These are phyloP conservation scores for Cydia amplana DNA, from an alignment of 1,140 invertebrate genomes.

Conservation along the genomic window DNA sequence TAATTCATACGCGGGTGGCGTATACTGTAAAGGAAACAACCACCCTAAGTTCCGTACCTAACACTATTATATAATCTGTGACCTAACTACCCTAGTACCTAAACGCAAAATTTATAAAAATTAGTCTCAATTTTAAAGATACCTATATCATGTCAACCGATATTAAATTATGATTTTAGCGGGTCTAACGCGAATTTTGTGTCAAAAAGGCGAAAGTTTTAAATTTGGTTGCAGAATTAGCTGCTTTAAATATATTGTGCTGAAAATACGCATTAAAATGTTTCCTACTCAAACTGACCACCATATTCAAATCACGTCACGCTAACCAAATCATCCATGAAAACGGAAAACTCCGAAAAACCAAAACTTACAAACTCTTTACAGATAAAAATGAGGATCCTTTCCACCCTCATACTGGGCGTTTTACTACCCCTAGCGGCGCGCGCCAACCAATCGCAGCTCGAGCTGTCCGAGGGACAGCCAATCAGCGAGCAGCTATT, in stretches of 20 bases:
- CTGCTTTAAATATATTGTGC: background rate
- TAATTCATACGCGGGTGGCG: too few relatives aligned
- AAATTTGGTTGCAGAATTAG: too few relatives aligned
- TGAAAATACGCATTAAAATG: background rate
- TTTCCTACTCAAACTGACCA: background rate
- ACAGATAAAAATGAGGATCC: conserved; percentile 53
- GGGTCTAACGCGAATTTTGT: too few relatives aligned
- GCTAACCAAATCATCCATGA: conserved; percentile 8
- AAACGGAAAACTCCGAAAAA: conserved; percentile 12
- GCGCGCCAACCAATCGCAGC: conserved; percentile 44
- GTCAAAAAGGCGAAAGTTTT: too few relatives aligned
- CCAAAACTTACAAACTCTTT: conserved; percentile 35
- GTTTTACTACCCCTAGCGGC: conserved; percentile 42
- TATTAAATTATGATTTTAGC: too few relatives aligned
- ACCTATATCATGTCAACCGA: too few relatives aligned
- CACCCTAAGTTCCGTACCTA: too few relatives aligned
- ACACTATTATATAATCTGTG: too few relatives aligned
- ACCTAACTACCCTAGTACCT: too few relatives aligned
- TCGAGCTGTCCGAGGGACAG: conserved; percentile 35
- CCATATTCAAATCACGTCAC: conserved; percentile 1
- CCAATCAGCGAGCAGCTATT: conserved; percentile 46
- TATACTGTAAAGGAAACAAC: too few relatives aligned
- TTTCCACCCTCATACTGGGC: conserved; percentile 58
- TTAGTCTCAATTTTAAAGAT: too few relatives aligned
- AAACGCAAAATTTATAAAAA: too few relatives aligned